phyloP scores from a whole-genome alignment of 2,113 vertebrate genomes.

The Brachyistius frenatus region DNA sequence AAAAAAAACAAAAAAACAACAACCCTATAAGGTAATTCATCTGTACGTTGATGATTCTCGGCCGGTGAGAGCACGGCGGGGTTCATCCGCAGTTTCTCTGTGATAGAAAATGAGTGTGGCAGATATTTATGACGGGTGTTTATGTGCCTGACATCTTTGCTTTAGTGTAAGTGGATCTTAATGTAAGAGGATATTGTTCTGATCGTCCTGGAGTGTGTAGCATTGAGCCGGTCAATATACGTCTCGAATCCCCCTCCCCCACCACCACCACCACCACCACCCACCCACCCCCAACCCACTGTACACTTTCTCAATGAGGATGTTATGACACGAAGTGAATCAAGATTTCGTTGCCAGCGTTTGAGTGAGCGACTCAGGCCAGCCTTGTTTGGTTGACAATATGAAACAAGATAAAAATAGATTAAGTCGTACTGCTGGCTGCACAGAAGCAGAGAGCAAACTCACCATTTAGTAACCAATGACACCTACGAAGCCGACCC shows the following conservation, averaged over 20 bases:
- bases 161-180: conserved; percentile 77
- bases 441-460: conserved; percentile 76
- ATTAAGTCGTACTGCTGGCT: conserved; percentile 74
- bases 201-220: conserved; percentile 36
- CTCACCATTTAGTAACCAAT: conserved; percentile 75
- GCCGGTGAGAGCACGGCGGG: conserved; percentile 34
- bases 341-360: conserved; percentile 61
- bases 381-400: conserved; percentile 80
- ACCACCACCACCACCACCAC: too few species aligned
- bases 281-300: conserved; percentile 24
- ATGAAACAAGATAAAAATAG: conserved; percentile 82
- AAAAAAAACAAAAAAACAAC: too few species aligned
- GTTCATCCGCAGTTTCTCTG: conserved; percentile 48
- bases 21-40: conserved; percentile 57
- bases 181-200: conserved; percentile 65
- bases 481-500: conserved; percentile 79
- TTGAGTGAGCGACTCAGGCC: conserved; percentile 68
- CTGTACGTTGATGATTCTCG: conserved; percentile 39
- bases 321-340: conserved; percentile 62
- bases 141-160: conserved; percentile 83
- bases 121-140: conserved; percentile 70
- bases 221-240: conserved; percentile 52
- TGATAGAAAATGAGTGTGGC: conserved; percentile 66
- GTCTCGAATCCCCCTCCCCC: conserved; percentile 1
- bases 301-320: conserved; percentile 54